Evolutionary conservation across 2,113 vertebrate species (phyloP), one percentile per base, ranked within the genome.

Genomic region (Sceloporus tristichus): DNA sequence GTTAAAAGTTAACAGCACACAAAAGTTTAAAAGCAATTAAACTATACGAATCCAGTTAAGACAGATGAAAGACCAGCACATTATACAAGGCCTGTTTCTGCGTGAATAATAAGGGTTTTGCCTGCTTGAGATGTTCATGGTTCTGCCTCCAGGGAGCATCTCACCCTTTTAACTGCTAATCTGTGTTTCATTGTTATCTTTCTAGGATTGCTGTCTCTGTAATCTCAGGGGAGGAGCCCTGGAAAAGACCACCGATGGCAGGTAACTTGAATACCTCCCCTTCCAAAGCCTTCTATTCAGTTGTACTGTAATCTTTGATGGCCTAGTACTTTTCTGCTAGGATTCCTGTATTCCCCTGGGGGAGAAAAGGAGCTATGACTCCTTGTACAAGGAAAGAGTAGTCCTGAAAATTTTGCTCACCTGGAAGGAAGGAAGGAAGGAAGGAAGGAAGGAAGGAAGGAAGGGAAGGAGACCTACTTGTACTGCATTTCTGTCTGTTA

Each of bases 161-260:
- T 23, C 23, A 23, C 10, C 13, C 23, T 2, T 8, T 82, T 53
- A 25, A 79, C 0, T 1, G 73, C 1, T n/a, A 53, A 54, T 34
- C 1, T n/a, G 4, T 2, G 9, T 91, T 1, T 38, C 54, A 13
- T 27, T 48, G 91, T 88, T 92, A 40, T 95, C 77, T 70, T 91
- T 29, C 0, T 94, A 99, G 99, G 98, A 98, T 56, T 99, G 99
- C 79, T 99, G 98, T 87, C 96, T 99, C 83, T 99, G 99, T 90
- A 98, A 98, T 93, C 95, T 99, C 88, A 96, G 98, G 81, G 99
- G 99, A 90, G 99, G 99, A 85, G 99, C 99, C 68, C 95, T 99
- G 85, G 98, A 99, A 94, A 97, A 88, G 73, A 99, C 99, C 19
- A 98, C 97, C 0, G 98, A 99, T 85, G 95, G 97, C 86, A 96